Evolutionary conservation across 1,140 invertebrate genomes (phyloP).

Genomic region (Cyphomyrmex costatus): DNA sequence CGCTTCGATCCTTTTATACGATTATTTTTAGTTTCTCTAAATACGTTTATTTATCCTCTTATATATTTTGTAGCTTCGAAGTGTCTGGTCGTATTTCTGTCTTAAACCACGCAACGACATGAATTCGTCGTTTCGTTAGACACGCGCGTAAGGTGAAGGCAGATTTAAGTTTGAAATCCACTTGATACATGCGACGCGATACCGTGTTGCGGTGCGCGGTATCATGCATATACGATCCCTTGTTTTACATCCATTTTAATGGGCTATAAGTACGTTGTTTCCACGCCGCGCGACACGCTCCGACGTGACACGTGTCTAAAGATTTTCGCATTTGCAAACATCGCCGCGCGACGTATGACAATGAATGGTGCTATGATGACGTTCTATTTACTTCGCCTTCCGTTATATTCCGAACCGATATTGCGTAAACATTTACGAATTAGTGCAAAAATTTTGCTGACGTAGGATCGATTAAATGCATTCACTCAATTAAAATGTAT

Average conservation of each 20-base stretch:
- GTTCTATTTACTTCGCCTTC: slow-evolving; percentile 18
- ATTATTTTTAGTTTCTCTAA: not conserved
- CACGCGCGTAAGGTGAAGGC: not conserved
- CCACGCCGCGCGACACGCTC: slow-evolving; percentile 20
- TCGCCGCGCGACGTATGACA: slow-evolving; percentile 15
- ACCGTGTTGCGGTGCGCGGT: not conserved
- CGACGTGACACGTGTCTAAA: slow-evolving; percentile 51
- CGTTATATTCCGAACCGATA: not conserved
- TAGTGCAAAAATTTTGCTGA: not conserved
- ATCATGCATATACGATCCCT: slow-evolving; percentile 52
- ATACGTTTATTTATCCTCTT: not conserved
- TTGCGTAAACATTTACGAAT: slow-evolving; percentile 34
- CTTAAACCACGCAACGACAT: not conserved
- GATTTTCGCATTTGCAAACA: slow-evolving; percentile 51
- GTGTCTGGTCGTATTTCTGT: slow-evolving; percentile 8
- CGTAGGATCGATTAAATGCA: not conserved
- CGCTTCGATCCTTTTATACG: not conserved
- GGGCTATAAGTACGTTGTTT: slow-evolving; percentile 51
- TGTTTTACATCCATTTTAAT: slow-evolving; percentile 63
- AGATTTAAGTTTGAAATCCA: slow-evolving; percentile 56
- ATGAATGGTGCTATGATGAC: slow-evolving; percentile 19
- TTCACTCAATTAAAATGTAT: not conserved
- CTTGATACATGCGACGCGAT: slow-evolving; percentile 50
- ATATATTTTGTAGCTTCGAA: not conserved
- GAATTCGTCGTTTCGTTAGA: slow-evolving; percentile 43